Percentiles rank a stretch among this genome's conserved stretches.
Conservation (phyloP, 2,797 vertebrate species). For the Clarias pachynema region DNA sequence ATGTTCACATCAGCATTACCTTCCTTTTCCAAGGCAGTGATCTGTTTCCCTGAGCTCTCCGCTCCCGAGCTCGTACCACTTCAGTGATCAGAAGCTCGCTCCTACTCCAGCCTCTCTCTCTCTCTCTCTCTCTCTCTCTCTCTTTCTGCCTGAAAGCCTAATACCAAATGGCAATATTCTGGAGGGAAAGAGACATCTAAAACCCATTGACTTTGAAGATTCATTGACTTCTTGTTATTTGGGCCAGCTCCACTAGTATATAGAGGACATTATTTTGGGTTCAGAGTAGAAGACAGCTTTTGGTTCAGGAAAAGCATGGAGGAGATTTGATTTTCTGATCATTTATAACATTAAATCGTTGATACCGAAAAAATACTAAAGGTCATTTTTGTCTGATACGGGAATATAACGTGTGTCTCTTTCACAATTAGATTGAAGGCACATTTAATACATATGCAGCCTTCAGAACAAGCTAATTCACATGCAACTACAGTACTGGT, state of each 20-base stretch:
- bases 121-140: slow-evolving; percentile 18
- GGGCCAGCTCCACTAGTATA: slow-evolving; percentile 2
- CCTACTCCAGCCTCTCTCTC: slow-evolving; percentile 53
- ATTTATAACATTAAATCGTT: slow-evolving; percentile 11
- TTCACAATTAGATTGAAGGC: slow-evolving; percentile 5
- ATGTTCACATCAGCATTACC: slow-evolving; percentile 65
- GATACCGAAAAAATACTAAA: neutral
- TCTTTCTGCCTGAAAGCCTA: slow-evolving; percentile 33
- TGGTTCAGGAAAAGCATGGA: neutral
- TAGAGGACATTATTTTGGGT: neutral
- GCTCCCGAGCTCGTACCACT: slow-evolving; percentile 59
- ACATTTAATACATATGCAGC: slow-evolving; percentile 6
- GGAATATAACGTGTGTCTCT: neutral
- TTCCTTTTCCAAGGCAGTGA: slow-evolving; percentile 61
- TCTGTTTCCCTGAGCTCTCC: slow-evolving; percentile 66
- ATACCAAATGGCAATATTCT: slow-evolving; percentile 47
- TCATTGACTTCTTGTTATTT: slow-evolving; percentile 46
- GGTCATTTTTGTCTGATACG: neutral
- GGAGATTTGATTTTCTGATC: slow-evolving; percentile 13
- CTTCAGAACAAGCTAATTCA: neutral
- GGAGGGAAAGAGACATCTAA: slow-evolving; percentile 50
- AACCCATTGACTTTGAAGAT: slow-evolving; percentile 45
- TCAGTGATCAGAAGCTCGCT: slow-evolving; percentile 63
- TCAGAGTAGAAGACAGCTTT: slow-evolving; percentile 28
- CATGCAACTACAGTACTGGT: slow-evolving; percentile 8